Evolutionary conservation across 2,888 invertebrate species (phyloP).

Genomic region (Linyphia triangularis): DNA sequence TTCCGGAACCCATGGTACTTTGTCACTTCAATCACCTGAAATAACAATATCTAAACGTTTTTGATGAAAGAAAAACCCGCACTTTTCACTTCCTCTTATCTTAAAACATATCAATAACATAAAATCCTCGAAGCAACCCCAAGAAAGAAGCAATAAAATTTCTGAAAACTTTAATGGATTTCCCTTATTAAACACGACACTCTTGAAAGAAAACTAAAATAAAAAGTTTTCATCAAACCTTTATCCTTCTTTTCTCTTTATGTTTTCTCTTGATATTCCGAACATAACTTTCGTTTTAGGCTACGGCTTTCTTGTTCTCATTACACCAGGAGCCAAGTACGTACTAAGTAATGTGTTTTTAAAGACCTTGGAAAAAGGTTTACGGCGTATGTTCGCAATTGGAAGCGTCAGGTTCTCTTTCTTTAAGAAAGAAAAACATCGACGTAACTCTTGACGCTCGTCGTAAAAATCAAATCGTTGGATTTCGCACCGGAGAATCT

Average conservation of each 20-base stretch:
- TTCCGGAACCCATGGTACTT: too few species aligned
- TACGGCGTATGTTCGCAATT: slow-evolving; percentile 24
- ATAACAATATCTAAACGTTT: neutral
- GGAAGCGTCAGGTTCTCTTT: slow-evolving; percentile 10
- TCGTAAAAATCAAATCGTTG: slow-evolving; percentile 27
- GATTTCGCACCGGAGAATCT: neutral
- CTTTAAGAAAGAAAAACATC: neutral
- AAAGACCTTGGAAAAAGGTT: slow-evolving; percentile 8
- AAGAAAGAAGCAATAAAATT: slow-evolving; percentile 3
- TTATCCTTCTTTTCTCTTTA: neutral
- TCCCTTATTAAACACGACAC: slow-evolving; percentile 25
- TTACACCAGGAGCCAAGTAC: slow-evolving; percentile 2
- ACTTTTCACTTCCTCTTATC: neutral
- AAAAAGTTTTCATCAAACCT: neutral
- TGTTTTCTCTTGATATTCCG: slow-evolving; percentile 18
- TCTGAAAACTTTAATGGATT: slow-evolving; percentile 7
- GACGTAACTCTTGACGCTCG: slow-evolving; percentile 9
- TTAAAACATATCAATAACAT: neutral
- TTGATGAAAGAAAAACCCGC: neutral
- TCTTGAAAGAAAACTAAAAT: neutral
- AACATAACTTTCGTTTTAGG: slow-evolving; percentile 18
- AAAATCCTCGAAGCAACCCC: neutral
- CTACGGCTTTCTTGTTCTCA: neutral
- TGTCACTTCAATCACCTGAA: too few species aligned
- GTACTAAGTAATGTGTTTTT: slow-evolving; percentile 30